A percentile compares a stretch with the other conserved stretches of the same genome.
Evolutionary conservation across 2,888 invertebrate genomes (phyloP).

Genomic region (Nomada flava): DNA sequence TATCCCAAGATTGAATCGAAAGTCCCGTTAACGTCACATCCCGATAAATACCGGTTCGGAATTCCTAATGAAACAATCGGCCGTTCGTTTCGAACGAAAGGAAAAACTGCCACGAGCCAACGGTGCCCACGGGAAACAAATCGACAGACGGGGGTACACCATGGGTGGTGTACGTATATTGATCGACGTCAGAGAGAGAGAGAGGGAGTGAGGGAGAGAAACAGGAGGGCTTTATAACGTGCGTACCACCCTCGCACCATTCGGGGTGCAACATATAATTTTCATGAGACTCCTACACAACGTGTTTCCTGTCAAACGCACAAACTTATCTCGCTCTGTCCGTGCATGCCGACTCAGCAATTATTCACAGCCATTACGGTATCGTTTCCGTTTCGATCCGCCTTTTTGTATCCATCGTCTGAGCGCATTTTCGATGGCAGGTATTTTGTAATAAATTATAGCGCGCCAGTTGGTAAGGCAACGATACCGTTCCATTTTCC

Average conservation of each 20-base stretch:
- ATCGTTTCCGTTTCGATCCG: neutral
- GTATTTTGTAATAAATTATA: no score
- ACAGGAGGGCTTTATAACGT: slow-evolving; percentile 70
- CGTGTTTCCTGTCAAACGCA: slow-evolving; percentile 55
- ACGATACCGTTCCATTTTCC: neutral
- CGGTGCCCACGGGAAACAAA: slow-evolving; percentile 53
- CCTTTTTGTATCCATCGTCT: no score
- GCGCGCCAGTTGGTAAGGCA: neutral
- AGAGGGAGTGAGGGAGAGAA: slow-evolving; percentile 9
- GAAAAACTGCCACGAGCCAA: neutral
- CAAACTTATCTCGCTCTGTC: slow-evolving; percentile 34
- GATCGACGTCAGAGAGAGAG: slow-evolving; percentile 52
- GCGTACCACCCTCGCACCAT: slow-evolving; percentile 66
- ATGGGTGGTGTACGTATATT: slow-evolving; percentile 80
- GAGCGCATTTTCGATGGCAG: slow-evolving; percentile 6
- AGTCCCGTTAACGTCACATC: neutral
- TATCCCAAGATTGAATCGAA: neutral
- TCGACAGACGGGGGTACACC: slow-evolving; percentile 65
- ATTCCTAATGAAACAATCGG: neutral
- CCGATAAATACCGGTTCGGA: neutral
- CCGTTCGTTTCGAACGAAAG: neutral
- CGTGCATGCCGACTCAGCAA: slow-evolving; percentile 18
- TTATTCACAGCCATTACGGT: slow-evolving; percentile 40
- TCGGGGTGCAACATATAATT: slow-evolving; percentile 57
- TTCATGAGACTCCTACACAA: slow-evolving; percentile 44